These are phyloP conservation scores for Morinoia aosen DNA, from an alignment of 2,888 invertebrate genomes.

Conservation along the genomic window DNA sequence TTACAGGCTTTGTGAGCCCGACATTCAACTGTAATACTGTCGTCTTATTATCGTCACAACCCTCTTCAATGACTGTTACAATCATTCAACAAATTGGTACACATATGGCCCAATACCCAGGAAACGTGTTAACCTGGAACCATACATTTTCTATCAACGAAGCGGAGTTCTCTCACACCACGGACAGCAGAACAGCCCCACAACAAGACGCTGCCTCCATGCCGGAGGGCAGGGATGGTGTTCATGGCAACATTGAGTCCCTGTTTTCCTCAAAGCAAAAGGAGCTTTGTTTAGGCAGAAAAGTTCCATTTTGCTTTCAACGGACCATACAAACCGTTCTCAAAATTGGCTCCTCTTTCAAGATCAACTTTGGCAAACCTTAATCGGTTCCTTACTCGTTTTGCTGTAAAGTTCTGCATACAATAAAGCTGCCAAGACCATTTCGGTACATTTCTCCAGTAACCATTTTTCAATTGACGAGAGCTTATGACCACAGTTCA, in stretches of 20 bases:
- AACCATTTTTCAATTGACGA: neutral
- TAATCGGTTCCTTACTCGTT: neutral
- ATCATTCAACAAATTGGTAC: too few relatives aligned
- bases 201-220: neutral
- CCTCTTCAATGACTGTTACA: too few relatives aligned
- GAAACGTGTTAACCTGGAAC: neutral
- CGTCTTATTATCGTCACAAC: too few relatives aligned
- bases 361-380: neutral
- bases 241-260: neutral
- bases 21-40: too few relatives aligned
- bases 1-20: too few relatives aligned
- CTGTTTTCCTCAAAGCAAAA: neutral
- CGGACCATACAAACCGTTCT: neutral
- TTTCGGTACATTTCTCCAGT: neutral
- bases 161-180: neutral
- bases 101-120: too few relatives aligned
- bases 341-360: neutral
- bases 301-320: neutral
- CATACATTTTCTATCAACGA: neutral
- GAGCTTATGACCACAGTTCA: neutral
- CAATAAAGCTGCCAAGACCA: neutral
- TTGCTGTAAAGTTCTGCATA: neutral
- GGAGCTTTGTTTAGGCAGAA: neutral
- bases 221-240: neutral
- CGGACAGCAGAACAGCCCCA: slow-evolving; percentile 10